phyloP scores from a whole-genome alignment of 2,888 invertebrate species.

The Isotomurus palustris region DNA sequence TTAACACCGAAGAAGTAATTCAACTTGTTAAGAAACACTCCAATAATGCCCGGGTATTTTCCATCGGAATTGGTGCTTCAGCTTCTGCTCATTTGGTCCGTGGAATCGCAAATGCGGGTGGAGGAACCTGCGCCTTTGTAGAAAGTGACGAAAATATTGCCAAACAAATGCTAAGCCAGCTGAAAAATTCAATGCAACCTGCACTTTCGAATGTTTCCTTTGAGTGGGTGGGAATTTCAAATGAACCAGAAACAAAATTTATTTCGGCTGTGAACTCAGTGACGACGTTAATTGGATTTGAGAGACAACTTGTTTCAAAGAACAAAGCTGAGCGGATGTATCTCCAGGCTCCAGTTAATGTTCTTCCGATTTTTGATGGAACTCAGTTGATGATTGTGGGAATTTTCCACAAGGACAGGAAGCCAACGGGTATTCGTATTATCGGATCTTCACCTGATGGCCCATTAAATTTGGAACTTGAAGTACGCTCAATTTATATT shows the following conservation, averaged over 20 bases:
- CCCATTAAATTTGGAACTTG: conserved; percentile 32
- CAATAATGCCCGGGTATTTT: conserved; percentile 47
- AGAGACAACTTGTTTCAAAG: no score
- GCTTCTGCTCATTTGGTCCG: conserved; percentile 49
- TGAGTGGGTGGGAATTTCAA: neutral
- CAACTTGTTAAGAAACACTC: conserved; percentile 46
- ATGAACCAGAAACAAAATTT: no score
- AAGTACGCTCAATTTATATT: conserved; percentile 5
- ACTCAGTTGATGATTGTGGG: conserved; percentile 42
- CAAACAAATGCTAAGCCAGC: conserved; percentile 46
- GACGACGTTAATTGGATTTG: no score
- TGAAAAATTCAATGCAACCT: conserved; percentile 46
- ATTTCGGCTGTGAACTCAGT: no score
- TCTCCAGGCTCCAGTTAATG: conserved; percentile 36
- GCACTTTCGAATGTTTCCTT: conserved; percentile 33
- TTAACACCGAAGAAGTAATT: conserved; percentile 48
- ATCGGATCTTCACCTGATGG: conserved; percentile 43
- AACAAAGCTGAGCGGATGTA: no score
- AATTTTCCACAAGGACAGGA: conserved; percentile 21
- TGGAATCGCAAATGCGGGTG: conserved; percentile 49
- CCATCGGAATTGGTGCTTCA: conserved; percentile 49
- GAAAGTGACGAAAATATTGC: conserved; percentile 46
- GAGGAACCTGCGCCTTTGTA: conserved; percentile 49
- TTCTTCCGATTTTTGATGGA: conserved; percentile 46
- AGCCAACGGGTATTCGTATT: conserved; percentile 29